These are phyloP conservation scores for Poeciliopsis occidentalis DNA, from an alignment of 2,113 vertebrate genomes.

Conservation along the genomic window DNA sequence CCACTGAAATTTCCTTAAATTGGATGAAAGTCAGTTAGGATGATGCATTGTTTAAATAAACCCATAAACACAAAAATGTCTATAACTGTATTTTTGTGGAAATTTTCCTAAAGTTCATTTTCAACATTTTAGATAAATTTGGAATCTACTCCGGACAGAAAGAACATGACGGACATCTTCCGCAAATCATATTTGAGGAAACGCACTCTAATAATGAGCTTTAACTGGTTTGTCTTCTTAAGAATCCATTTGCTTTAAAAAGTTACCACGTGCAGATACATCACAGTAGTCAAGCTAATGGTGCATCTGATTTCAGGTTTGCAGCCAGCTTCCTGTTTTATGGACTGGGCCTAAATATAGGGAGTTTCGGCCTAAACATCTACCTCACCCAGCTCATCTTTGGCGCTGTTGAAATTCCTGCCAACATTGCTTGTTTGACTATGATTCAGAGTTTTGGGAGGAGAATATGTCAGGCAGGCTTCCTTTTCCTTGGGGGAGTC, in stretches of 20 bases:
- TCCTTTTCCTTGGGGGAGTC: conserved; percentile 79
- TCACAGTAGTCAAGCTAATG: neutral
- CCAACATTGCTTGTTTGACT: conserved; percentile 72
- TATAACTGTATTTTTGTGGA: too few relatives aligned
- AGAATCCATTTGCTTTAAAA: neutral
- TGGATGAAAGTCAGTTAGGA: too few relatives aligned
- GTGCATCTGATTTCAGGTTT: conserved; percentile 78
- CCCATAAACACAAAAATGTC: too few relatives aligned
- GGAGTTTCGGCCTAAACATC: conserved; percentile 88
- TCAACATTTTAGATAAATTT: conserved; percentile 1
- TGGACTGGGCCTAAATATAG: conserved; percentile 85
- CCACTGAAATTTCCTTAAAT: too few relatives aligned
- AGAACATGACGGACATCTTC: conserved; percentile 80
- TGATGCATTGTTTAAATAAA: too few relatives aligned
- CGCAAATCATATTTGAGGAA: conserved; percentile 77
- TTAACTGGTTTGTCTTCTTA: conserved; percentile 74
- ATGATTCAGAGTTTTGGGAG: conserved; percentile 81
- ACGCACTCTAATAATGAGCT: conserved; percentile 76
- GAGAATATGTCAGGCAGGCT: conserved; percentile 63
- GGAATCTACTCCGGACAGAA: conserved; percentile 56
- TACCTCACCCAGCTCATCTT: conserved; percentile 91
- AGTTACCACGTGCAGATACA: neutral
- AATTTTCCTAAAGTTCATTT: too few relatives aligned
- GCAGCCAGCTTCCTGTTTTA: conserved; percentile 86
- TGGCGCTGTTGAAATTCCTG: conserved; percentile 83